A percentile compares a stretch with the other conserved stretches of the same genome.
Evolutionary conservation across 37 sponge, comb jelly and placozoan genomes (phyloP).

Genomic region (Ianthella basta): DNA sequence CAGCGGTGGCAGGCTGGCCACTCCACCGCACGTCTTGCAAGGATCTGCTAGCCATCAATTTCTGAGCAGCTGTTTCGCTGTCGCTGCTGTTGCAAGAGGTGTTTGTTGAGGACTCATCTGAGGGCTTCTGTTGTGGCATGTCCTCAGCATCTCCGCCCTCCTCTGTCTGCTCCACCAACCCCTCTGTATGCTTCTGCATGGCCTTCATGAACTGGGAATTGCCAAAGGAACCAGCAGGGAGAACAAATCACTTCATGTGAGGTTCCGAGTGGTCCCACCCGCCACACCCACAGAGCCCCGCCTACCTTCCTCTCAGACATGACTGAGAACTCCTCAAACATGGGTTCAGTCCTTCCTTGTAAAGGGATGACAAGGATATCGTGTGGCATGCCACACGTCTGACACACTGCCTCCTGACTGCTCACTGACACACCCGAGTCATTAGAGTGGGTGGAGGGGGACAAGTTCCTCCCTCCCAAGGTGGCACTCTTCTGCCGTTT

Average conservation of each 20-base stretch:
- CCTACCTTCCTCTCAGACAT: conserved; percentile 24
- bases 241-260: too few relatives aligned
- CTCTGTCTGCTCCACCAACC: too few relatives aligned
- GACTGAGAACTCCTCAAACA: conserved; percentile 17
- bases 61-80: too few relatives aligned
- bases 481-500: conserved; percentile 19
- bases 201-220: conserved; percentile 13
- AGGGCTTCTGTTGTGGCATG: background rate
- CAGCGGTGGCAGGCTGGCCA: background rate
- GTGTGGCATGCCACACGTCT: conserved; percentile 8
- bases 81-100: too few relatives aligned
- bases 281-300: conserved; percentile 16
- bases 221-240: too few relatives aligned
- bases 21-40: background rate
- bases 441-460: background rate
- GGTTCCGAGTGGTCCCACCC: too few relatives aligned
- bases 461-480: background rate
- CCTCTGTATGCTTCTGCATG: background rate
- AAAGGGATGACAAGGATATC: conserved; percentile 21
- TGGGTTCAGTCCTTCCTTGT: too few relatives aligned
- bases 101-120: background rate
- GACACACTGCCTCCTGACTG: background rate
- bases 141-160: background rate
- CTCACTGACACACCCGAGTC: too few relatives aligned
- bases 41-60: background rate